Percentiles rank a stretch among this genome's conserved stretches.
Evolutionary conservation across 2,797 vertebrate species (phyloP).

Genomic region (Echeneis naucrates): DNA sequence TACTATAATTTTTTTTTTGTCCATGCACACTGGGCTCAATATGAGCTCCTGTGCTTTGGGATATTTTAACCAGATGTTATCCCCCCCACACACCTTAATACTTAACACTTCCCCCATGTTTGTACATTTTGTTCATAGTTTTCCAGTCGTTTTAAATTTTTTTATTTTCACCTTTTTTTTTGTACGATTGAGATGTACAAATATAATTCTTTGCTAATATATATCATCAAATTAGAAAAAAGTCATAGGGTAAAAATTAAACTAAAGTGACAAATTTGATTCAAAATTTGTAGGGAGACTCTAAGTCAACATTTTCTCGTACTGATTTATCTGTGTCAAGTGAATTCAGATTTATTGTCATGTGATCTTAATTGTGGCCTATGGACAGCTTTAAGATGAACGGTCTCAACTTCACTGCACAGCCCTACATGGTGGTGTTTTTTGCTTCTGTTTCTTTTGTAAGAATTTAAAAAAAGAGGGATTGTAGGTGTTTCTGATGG

Average conservation of each 20-base stretch:
- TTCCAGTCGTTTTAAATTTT: slow-evolving; percentile 79
- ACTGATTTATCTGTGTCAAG: slow-evolving; percentile 72
- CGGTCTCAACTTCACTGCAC: slow-evolving; percentile 86
- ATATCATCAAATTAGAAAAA: slow-evolving; percentile 84
- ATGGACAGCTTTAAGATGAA: slow-evolving; percentile 81
- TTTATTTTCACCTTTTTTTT: slow-evolving; percentile 69
- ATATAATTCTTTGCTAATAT: slow-evolving; percentile 90
- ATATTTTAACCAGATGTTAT: slow-evolving; percentile 66
- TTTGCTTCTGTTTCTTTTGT: slow-evolving; percentile 77
- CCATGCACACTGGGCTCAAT: slow-evolving; percentile 58
- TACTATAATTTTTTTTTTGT: slow-evolving; percentile 72
- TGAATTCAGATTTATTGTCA: slow-evolving; percentile 74
- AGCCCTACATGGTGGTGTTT: slow-evolving; percentile 87
- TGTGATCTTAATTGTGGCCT: slow-evolving; percentile 75
- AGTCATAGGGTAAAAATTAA: slow-evolving; percentile 66
- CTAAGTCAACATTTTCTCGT: slow-evolving; percentile 57
- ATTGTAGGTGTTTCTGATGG: slow-evolving; percentile 94
- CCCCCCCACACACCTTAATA: slow-evolving; percentile 52
- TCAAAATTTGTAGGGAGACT: slow-evolving; percentile 80
- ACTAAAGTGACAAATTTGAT: slow-evolving; percentile 80
- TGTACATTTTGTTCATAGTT: slow-evolving; percentile 89
- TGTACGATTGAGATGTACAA: slow-evolving; percentile 85
- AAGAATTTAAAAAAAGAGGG: slow-evolving; percentile 86
- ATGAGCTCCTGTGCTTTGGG: slow-evolving; percentile 63
- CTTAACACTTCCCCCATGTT: slow-evolving; percentile 70